Evolutionary conservation across 2,113 vertebrate species (phyloP), one percentile per base, ranked within the genome.

Genomic region (Albula glossodonta): DNA sequence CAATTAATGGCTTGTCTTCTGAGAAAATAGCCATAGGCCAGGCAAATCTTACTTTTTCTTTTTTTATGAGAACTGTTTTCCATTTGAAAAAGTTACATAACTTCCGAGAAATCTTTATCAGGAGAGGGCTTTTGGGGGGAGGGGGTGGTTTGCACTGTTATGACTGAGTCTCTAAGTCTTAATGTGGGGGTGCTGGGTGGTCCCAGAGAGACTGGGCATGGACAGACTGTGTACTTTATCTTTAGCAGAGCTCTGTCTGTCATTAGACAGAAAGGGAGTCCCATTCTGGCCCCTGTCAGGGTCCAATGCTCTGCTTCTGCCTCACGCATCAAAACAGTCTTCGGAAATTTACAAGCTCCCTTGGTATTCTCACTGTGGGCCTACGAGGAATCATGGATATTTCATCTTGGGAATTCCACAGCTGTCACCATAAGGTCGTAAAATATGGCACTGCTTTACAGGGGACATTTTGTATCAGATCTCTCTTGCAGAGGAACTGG

Each of bases 151-250:
- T 77, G 80, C 13, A 52, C 51, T 77, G 85, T 86, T 86, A 86
- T 86, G 66, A 78, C 81, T 83, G 22, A 70, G 66, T 22, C 81
- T 82, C 31, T 22, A 11, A 1, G 12, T 82, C 53, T 57, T 60
- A 60, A 48, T 51, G 51, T 60, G 49, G 60, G 41, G 80, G 83
- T 2, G 4, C 86, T 83, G 88, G 89, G 87, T 86, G 84, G 86
- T 90, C 52, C 15, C 6, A 63, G 84, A 86, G 80, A 87, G 53
- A 80, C 86, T 82, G 85, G 86, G 79, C 86, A 66, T 9, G 84
- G 87, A 74, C 86, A 86, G 88, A 89, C 90, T 89, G 87, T 90
- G 88, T 90, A 88, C 83, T 87, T 88, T 89, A 89, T 90, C 89
- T 90, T 83, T 87, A 51, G 88, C 87, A 77, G 80, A 86, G 89